These are phyloP conservation scores for Phylloscopus trochiloides DNA, from an alignment of 2,113 vertebrate species.

Conservation along the genomic window DNA sequence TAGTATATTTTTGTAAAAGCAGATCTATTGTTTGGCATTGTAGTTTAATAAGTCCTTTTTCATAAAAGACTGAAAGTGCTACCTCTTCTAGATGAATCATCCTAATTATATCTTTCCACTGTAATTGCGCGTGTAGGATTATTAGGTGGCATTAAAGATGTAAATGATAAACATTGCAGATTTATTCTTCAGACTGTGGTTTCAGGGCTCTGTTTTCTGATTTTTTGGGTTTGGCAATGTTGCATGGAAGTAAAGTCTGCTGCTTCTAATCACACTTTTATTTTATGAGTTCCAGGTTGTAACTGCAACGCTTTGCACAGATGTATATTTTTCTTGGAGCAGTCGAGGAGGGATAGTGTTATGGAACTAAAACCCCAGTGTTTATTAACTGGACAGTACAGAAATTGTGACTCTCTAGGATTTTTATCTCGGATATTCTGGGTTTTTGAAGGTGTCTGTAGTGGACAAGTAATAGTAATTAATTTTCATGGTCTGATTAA, in stretches of 20 bases:
- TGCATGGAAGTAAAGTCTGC: background rate
- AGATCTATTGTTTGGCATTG: background rate
- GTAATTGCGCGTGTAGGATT: constrained; percentile 15
- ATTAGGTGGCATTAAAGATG: constrained; percentile 14
- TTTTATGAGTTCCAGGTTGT: constrained; percentile 17
- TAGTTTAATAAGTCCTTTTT: constrained; percentile 8
- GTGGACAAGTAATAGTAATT: background rate
- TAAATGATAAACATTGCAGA: background rate
- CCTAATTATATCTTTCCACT: constrained; percentile 16
- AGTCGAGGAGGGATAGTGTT: background rate
- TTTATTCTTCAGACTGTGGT: background rate
- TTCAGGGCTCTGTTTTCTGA: constrained; percentile 17
- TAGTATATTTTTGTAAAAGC: background rate
- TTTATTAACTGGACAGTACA: background rate
- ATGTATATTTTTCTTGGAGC: background rate
- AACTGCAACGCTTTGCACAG: background rate
- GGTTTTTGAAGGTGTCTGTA: background rate
- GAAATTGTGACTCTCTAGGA: background rate
- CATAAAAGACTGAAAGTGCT: background rate
- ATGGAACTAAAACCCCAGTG: background rate
- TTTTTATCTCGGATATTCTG: background rate
- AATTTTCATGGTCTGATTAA: background rate
- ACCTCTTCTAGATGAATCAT: constrained; percentile 27
- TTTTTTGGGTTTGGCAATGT: background rate
- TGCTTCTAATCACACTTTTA: background rate